phyloP scores from a whole-genome alignment of 2,888 invertebrate genomes.

The Cryptocephalus moraei region DNA sequence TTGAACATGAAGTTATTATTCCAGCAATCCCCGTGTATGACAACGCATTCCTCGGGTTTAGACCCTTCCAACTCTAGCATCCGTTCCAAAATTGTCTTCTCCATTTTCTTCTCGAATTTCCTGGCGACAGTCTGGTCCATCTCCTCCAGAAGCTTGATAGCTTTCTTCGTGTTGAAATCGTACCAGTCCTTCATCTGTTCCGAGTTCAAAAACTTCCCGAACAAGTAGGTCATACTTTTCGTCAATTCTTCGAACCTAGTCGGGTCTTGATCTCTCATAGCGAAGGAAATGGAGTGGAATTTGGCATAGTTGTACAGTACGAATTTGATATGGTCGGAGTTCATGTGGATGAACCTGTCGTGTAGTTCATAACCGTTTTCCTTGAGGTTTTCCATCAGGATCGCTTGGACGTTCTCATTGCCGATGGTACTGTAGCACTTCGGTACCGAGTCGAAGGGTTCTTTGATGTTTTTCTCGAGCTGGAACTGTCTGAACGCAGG shows the following conservation, averaged over 20 bases:
- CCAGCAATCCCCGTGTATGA: slow-evolving; percentile 27
- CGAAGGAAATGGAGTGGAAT: slow-evolving; percentile 17
- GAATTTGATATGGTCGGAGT: slow-evolving; percentile 11
- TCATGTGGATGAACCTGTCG: slow-evolving; percentile 10
- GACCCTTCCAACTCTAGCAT: slow-evolving; percentile 8
- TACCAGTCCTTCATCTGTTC: not conserved
- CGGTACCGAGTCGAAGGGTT: slow-evolving; percentile 10
- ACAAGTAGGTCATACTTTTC: not conserved
- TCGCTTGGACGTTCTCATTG: slow-evolving; percentile 7
- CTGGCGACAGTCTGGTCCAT: not conserved
- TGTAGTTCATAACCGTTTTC: slow-evolving; percentile 10
- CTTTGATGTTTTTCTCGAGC: slow-evolving; percentile 4
- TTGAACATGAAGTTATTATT: slow-evolving; percentile 27
- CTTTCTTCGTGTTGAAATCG: slow-evolving; percentile 1
- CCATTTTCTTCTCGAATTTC: slow-evolving; percentile 1
- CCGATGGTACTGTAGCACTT: slow-evolving; percentile 11
- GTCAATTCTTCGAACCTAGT: slow-evolving; percentile 5
- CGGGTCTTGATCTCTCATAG: slow-evolving; percentile 9
- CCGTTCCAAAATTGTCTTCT: slow-evolving; percentile 1
- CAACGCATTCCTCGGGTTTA: slow-evolving; percentile 10
- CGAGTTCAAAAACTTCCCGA: not conserved
- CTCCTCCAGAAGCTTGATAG: not conserved
- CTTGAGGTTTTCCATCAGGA: slow-evolving; percentile 14
- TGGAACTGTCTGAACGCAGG: slow-evolving; percentile 12
- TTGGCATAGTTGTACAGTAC: slow-evolving; percentile 12